Percentiles rank a stretch among this genome's conserved stretches.
These are phyloP conservation scores for Rhagoletis zephyria DNA, from an alignment of 1,140 invertebrate genomes.

Conservation along the genomic window DNA sequence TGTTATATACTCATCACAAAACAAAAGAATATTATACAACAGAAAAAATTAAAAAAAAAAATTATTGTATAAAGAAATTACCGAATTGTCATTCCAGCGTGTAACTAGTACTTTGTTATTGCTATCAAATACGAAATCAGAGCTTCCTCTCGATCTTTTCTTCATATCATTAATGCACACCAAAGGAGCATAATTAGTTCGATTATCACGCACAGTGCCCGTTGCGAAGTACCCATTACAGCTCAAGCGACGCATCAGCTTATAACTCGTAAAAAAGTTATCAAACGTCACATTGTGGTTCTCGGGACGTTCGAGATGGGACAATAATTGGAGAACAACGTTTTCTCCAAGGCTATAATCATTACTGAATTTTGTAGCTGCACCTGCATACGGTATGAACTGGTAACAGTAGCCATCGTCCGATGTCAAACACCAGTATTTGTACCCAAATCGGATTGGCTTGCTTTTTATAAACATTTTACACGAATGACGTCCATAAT, in stretches of 20 bases:
- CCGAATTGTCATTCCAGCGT: too few species aligned
- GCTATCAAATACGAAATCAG: neutral
- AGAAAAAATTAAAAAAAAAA: neutral
- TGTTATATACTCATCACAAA: neutral
- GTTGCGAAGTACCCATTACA: too few species aligned
- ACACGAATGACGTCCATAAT: too few species aligned
- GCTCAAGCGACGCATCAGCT: neutral
- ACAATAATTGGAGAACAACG: constrained; percentile 40
- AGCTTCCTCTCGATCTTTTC: neutral
- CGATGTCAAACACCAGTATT: too few species aligned
- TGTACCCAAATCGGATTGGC: too few species aligned
- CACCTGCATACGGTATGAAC: too few species aligned
- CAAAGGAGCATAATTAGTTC: neutral
- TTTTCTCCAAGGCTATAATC: constrained; percentile 35
- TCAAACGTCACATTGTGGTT: constrained; percentile 29
- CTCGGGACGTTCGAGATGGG: constrained; percentile 22
- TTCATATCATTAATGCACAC: neutral
- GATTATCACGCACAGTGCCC: neutral
- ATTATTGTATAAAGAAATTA: neutral
- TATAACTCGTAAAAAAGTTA: constrained; percentile 32
- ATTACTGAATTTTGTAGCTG: neutral
- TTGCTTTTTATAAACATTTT: too few species aligned
- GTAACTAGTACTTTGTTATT: too few species aligned
- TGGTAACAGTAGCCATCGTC: too few species aligned
- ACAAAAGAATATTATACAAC: neutral